Evolutionary conservation across 2,888 invertebrate species (phyloP).

Genomic region (Nowickia ferox): DNA sequence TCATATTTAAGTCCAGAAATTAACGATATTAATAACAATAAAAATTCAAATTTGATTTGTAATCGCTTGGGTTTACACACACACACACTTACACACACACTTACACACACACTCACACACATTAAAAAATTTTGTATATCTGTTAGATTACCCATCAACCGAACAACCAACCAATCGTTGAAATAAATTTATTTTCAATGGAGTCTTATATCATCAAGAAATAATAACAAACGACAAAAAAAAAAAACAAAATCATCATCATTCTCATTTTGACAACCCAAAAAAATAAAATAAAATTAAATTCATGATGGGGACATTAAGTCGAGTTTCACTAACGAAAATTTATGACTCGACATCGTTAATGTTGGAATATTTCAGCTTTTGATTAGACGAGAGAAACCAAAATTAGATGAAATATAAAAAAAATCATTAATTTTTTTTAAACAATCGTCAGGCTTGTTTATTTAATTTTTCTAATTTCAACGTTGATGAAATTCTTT

Average conservation of each 20-base stretch:
- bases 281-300: conserved; percentile 59
- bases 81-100: neutral
- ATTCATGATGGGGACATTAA: conserved; percentile 57
- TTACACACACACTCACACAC: neutral
- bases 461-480: conserved; percentile 9
- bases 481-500: conserved; percentile 49
- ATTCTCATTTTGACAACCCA: conserved; percentile 58
- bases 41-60: conserved; percentile 64
- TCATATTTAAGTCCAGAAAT: conserved; percentile 58
- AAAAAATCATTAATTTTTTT: conserved; percentile 24
- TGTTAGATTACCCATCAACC: conserved; percentile 62
- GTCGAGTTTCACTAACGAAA: conserved; percentile 55
- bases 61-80: conserved; percentile 45
- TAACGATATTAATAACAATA: conserved; percentile 40
- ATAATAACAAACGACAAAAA: neutral
- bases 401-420: conserved; percentile 7
- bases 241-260: conserved; percentile 34
- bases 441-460: conserved; percentile 8
- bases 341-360: conserved; percentile 59
- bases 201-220: conserved; percentile 43
- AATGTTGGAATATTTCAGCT: conserved; percentile 21
- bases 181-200: conserved; percentile 52
- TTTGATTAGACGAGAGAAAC: conserved; percentile 51
- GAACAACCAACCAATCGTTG: conserved; percentile 28
- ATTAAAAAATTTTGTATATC: conserved; percentile 34